Evolutionary conservation across 1,140 invertebrate genomes (phyloP).

Genomic region (Paracyclopina nana): DNA sequence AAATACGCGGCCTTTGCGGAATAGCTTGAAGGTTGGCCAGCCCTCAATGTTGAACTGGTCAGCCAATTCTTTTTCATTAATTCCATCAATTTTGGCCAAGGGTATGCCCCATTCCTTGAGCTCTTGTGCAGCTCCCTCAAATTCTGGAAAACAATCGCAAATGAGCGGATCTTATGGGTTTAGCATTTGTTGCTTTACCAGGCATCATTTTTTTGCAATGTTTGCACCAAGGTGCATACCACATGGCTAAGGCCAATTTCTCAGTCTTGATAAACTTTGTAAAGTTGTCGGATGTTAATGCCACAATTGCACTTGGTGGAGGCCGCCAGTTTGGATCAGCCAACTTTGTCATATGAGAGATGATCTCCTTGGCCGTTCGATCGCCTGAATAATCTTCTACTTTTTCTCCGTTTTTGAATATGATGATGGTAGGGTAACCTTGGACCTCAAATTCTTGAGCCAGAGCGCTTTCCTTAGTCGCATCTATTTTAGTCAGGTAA

Average conservation of each 20-base stretch:
- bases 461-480: constrained; percentile 29
- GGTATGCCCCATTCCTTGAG: constrained; percentile 26
- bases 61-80: constrained; percentile 26
- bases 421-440: constrained; percentile 30
- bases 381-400: constrained; percentile 29
- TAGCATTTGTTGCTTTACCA: too few species aligned
- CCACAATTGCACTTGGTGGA: constrained; percentile 34
- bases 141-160: constrained; percentile 32
- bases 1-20: constrained; percentile 30
- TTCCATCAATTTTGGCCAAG: constrained; percentile 33
- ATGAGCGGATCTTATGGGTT: too few species aligned
- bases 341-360: constrained; percentile 30
- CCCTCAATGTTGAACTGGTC: constrained; percentile 28
- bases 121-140: constrained; percentile 29
- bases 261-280: constrained; percentile 29
- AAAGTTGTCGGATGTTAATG: constrained; percentile 35
- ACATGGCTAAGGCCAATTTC: constrained; percentile 36
- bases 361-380: constrained; percentile 27
- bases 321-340: constrained; percentile 33
- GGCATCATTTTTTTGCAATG: constrained; percentile 24
- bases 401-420: constrained; percentile 28
- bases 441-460: constrained; percentile 25
- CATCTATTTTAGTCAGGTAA: constrained; percentile 32
- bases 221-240: constrained; percentile 38
- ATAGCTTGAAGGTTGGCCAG: constrained; percentile 30